Base-by-base conservation (phyloP, 2,888 invertebrate species). In the Exephanes ischioxanthus region DNA sequence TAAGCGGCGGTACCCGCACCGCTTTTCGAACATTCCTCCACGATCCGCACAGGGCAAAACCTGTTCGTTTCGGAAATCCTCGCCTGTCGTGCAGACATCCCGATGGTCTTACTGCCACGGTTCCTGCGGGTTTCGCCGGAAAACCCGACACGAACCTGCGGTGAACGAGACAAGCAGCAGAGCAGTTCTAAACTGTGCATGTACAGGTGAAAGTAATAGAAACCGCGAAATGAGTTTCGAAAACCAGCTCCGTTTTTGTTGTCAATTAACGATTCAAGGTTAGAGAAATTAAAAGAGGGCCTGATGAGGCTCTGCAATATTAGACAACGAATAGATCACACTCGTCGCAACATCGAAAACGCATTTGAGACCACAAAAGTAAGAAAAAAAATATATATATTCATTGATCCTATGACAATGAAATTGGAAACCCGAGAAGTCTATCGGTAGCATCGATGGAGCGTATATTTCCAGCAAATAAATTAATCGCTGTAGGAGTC, bases 381-480 rank as follows among this genome's bases (percentile, higher is more conserved):
- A 14, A 26, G 3, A 51, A 53, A 76, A 67, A 33, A 55, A 2
- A 16, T 3, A 22, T 22, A 68, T 72, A 75, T 63, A 41, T 55
- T 73, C 51, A 55, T 71, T n/a, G 55, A 26, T 66, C 16, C 63
- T 37, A 26, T 30, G 55, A 70, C 67, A 55, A 73, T 30, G 30
- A 41, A 55, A 51, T 53, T 45, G 55, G 58, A 80, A 70, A 76
- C 72, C 67, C 51, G 26, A 22, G 53, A 33, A n/a, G 37, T 37
- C 51, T 71, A 77, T 85, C 77, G 77, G 70, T 11, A 58, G 80
- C 37, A 68, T 80, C 78, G 14, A 61, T 72, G 70, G 61, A 48
- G 80, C 61, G 61, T 77, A 77, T 80, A 80, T 83, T 83, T 76
- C 76, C 80, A 83, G 77, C 83, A 85, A 80, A 85, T 83, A 73